phyloP scores from a whole-genome alignment of 1,140 invertebrate species.

The Aphaenogaster floridana region DNA sequence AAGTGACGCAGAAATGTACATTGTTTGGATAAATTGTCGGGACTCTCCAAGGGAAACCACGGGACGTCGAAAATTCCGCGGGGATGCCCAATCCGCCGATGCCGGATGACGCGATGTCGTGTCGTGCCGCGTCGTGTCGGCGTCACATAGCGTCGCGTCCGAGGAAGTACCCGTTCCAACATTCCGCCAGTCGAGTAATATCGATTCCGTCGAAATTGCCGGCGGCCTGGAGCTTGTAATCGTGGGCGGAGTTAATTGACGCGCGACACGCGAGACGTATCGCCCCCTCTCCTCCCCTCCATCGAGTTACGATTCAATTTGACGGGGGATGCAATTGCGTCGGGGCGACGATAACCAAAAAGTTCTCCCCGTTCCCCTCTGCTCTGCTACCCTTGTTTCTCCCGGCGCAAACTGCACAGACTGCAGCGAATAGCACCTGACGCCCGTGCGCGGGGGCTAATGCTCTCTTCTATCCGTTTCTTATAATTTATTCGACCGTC shows the following conservation, averaged over 20 bases:
- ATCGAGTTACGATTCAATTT: conserved; percentile 64
- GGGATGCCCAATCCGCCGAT: conserved; percentile 41
- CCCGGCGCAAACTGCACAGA: conserved; percentile 17
- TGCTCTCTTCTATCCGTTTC: conserved; percentile 73
- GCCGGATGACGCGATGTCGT: conserved; percentile 53
- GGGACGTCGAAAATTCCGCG: conserved; percentile 26
- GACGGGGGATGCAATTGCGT: conserved; percentile 59
- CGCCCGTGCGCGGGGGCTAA: conserved; percentile 51
- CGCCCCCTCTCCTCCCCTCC: background rate
- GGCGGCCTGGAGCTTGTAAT: conserved; percentile 58
- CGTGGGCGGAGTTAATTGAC: conserved; percentile 65
- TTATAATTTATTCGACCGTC: conserved; percentile 76
- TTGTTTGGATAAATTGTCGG: conserved; percentile 39
- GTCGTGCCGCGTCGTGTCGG: conserved; percentile 39
- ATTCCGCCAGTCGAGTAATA: conserved; percentile 63
- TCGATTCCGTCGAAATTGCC: conserved; percentile 62
- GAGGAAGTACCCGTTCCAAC: conserved; percentile 46
- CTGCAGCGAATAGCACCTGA: conserved; percentile 48
- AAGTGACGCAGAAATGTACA: background rate
- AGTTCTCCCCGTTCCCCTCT: background rate
- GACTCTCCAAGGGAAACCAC: background rate
- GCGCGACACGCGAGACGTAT: conserved; percentile 63
- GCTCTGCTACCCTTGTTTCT: background rate
- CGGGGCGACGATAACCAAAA: conserved; percentile 59
- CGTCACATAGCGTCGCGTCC: conserved; percentile 43